These are phyloP conservation scores for Pollimyrus isidori DNA, from an alignment of 2,113 vertebrate genomes.

Conservation along the genomic window DNA sequence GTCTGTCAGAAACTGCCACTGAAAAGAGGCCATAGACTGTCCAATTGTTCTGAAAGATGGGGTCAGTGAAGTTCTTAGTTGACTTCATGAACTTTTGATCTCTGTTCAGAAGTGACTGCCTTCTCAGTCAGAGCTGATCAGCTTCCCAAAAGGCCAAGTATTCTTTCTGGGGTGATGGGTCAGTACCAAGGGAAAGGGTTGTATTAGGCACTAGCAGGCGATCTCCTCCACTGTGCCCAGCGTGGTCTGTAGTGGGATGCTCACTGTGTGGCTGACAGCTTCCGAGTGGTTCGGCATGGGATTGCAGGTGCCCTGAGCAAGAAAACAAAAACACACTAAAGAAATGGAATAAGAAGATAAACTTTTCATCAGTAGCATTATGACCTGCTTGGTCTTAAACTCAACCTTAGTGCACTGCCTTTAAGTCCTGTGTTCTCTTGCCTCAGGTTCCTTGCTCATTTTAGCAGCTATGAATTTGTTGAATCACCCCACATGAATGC, in stretches of 20 bases:
- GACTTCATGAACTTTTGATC: background rate
- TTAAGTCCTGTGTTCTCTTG: background rate
- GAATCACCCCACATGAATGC: background rate
- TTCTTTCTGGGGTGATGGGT: background rate
- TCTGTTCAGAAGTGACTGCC: background rate
- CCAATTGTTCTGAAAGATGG: background rate
- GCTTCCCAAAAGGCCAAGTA: background rate
- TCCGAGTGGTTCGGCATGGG: slow-evolving; percentile 89
- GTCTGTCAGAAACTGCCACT: background rate
- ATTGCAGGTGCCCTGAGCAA: slow-evolving; percentile 81
- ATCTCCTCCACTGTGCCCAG: slow-evolving; percentile 92
- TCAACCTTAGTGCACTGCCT: background rate
- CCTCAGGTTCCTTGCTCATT: background rate
- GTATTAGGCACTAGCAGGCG: slow-evolving; percentile 75
- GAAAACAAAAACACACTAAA: background rate
- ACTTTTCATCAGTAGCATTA: background rate
- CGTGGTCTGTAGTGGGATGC: slow-evolving; percentile 85
- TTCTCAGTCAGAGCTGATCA: background rate
- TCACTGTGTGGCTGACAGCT: slow-evolving; percentile 94
- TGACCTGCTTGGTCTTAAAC: background rate
- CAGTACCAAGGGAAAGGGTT: slow-evolving; percentile 23
- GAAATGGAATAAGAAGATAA: background rate
- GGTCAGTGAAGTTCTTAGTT: background rate
- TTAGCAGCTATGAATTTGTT: background rate
- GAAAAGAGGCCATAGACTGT: background rate